A percentile compares a stretch with the other conserved stretches of the same genome.
phyloP scores from a whole-genome alignment of 2,888 invertebrate genomes.

The Zygaena filipendulae region DNA sequence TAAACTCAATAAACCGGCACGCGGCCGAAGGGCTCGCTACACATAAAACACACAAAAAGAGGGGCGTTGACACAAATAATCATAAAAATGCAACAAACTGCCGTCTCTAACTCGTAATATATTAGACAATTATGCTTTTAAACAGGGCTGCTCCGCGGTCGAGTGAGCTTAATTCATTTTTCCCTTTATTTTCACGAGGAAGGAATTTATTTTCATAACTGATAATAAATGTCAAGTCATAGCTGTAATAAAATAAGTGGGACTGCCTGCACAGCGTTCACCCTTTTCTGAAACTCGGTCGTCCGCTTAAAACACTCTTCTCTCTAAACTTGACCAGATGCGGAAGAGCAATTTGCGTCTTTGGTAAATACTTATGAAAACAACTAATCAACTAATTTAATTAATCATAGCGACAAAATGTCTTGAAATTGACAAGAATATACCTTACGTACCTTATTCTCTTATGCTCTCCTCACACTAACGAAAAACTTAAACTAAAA shows the following conservation, averaged over 20 bases:
- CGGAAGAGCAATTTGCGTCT: too few species aligned
- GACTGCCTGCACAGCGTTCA: slow-evolving; percentile 29
- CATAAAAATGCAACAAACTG: slow-evolving; percentile 29
- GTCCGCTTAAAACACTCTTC: too few species aligned
- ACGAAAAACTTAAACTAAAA: too few species aligned
- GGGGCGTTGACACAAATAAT: slow-evolving; percentile 13
- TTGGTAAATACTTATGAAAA: too few species aligned
- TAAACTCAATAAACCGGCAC: slow-evolving; percentile 2
- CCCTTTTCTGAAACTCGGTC: too few species aligned
- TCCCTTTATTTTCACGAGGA: slow-evolving; percentile 41
- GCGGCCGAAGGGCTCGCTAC: slow-evolving; percentile 5
- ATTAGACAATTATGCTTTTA: slow-evolving; percentile 42
- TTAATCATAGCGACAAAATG: too few species aligned
- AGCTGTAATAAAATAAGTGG: slow-evolving; percentile 49
- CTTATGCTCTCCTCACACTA: too few species aligned
- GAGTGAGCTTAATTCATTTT: slow-evolving; percentile 41
- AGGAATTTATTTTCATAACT: slow-evolving; percentile 56
- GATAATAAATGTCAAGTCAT: slow-evolving; percentile 60
- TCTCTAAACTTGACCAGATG: too few species aligned
- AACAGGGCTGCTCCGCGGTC: slow-evolving; percentile 32
- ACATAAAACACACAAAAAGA: slow-evolving; percentile 6
- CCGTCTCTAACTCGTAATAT: slow-evolving; percentile 31
- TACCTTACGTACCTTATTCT: too few species aligned
- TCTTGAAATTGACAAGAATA: too few species aligned
- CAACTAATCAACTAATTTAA: too few species aligned